phyloP scores from a whole-genome alignment of 1,140 invertebrate genomes.

The Helicorthomorpha holstii region DNA sequence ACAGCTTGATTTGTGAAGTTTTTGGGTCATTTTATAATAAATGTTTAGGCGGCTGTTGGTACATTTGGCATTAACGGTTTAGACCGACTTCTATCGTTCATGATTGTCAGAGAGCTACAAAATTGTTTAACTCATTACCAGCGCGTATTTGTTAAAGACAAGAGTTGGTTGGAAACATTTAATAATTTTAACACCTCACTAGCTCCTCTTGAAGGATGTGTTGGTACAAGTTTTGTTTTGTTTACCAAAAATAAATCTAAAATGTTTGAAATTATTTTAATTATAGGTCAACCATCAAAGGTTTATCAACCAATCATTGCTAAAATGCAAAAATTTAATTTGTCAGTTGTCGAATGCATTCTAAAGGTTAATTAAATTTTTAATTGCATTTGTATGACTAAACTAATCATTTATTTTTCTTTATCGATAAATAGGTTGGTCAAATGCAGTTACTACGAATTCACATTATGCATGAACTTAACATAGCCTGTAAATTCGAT shows the following conservation, averaged over 20 bases:
- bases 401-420: neutral
- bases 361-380: conserved; percentile 39
- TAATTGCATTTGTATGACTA: conserved; percentile 28
- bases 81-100: conserved; percentile 71
- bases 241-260: no score
- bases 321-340: conserved; percentile 46
- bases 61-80: conserved; percentile 73
- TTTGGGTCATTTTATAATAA: conserved; percentile 9
- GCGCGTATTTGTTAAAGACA: conserved; percentile 34
- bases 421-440: conserved; percentile 39
- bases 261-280: no score
- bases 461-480: conserved; percentile 74
- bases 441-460: conserved; percentile 73
- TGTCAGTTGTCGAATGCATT: conserved; percentile 46
- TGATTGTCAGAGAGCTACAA: conserved; percentile 68
- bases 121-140: conserved; percentile 27
- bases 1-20: neutral
- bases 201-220: neutral
- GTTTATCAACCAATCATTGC: conserved; percentile 40
- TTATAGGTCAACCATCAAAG: conserved; percentile 41
- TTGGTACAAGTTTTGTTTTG: neutral
- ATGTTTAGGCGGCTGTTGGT: conserved; percentile 40
- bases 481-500: conserved; percentile 78
- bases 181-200: neutral
- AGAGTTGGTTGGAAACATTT: conserved; percentile 33